Percentiles rank a stretch among this genome's conserved stretches.
Evolutionary conservation across 2,797 vertebrate species (phyloP).

Genomic region (Scyliorhinus canicula): DNA sequence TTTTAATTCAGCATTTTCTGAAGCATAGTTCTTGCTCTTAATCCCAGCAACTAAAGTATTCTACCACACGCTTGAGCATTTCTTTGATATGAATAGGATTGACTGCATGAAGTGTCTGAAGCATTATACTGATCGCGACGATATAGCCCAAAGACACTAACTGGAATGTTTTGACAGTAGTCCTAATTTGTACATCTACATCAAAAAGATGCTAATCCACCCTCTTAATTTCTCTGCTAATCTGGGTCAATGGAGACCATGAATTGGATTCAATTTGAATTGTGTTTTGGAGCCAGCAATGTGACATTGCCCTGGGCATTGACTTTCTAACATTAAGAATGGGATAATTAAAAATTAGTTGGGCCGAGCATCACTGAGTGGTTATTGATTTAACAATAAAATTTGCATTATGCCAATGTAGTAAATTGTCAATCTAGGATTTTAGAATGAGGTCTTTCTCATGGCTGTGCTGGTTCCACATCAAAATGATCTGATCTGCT

Average conservation of each 20-base stretch:
- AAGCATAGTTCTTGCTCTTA: neutral
- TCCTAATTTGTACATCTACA: too few relatives aligned
- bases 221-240: neutral
- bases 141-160: neutral
- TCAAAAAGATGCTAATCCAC: neutral
- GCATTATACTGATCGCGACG: neutral
- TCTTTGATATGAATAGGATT: neutral
- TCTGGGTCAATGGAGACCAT: neutral
- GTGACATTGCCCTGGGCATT: too few relatives aligned
- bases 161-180: too few relatives aligned
- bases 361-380: too few relatives aligned
- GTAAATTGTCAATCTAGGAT: too few relatives aligned
- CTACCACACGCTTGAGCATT: neutral
- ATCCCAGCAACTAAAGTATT: neutral
- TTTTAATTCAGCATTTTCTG: neutral
- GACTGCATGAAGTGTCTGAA: neutral
- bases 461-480: neutral
- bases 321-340: too few relatives aligned
- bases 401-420: too few relatives aligned
- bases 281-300: too few relatives aligned
- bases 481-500: neutral
- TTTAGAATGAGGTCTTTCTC: too few relatives aligned
- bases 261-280: too few relatives aligned
- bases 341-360: too few relatives aligned
- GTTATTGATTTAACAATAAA: too few relatives aligned